Percentiles rank a stretch among this genome's conserved stretches.
These are phyloP conservation scores for Chloroclysta siterata DNA, from an alignment of 2,888 invertebrate species.

Conservation along the genomic window DNA sequence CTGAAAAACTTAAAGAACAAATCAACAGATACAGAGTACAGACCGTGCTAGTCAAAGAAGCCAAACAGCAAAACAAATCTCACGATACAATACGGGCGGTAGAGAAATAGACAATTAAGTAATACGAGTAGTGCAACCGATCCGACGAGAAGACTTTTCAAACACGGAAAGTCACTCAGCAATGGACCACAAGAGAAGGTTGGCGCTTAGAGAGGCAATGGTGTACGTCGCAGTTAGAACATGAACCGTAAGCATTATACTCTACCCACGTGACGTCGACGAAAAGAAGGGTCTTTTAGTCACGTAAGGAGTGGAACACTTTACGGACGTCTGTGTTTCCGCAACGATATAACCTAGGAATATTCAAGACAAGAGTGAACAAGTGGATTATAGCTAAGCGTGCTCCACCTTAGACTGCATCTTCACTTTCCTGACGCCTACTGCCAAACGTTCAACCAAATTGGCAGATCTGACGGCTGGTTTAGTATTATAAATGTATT, in stretches of 20 bases:
- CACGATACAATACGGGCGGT: background rate
- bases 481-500: too few species aligned
- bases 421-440: too few species aligned
- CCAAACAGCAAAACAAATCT: background rate
- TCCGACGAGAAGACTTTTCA: conserved; percentile 19
- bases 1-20: background rate
- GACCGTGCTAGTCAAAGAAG: background rate
- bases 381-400: too few species aligned
- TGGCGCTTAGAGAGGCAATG: conserved; percentile 7
- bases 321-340: too few species aligned
- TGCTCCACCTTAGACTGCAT: too few species aligned
- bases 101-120: conserved; percentile 13
- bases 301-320: too few species aligned
- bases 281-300: too few species aligned
- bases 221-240: background rate
- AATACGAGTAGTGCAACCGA: conserved; percentile 27
- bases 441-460: too few species aligned
- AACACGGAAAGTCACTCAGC: conserved; percentile 40
- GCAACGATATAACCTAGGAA: too few species aligned
- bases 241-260: background rate
- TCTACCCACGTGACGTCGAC: too few species aligned
- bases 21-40: background rate
- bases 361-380: too few species aligned
- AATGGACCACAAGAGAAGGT: conserved; percentile 19
- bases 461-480: too few species aligned